These are phyloP conservation scores for Bombus affinis DNA, from an alignment of 1,140 invertebrate genomes.

Conservation along the genomic window DNA sequence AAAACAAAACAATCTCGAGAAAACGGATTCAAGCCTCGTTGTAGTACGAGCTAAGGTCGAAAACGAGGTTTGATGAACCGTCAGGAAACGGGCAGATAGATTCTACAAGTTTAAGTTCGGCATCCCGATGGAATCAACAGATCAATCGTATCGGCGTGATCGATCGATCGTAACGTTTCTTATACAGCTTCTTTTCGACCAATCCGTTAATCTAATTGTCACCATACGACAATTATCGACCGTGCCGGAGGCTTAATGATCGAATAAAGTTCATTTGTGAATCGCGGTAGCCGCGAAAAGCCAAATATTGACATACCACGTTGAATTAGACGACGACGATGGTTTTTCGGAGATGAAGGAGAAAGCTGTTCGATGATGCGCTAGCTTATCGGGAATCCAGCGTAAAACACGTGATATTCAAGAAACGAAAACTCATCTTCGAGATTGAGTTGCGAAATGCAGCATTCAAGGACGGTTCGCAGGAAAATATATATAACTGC, in stretches of 20 bases:
- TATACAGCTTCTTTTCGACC: no score
- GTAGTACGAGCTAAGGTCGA: neutral
- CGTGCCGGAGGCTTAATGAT: neutral
- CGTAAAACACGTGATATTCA: no score
- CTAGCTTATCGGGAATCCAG: no score
- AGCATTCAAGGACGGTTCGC: no score
- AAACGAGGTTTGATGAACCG: slow-evolving; percentile 44
- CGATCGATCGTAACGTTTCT: neutral
- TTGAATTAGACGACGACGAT: no score
- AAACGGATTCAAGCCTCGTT: neutral
- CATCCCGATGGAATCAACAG: neutral
- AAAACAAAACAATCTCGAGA: neutral
- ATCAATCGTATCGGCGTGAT: neutral
- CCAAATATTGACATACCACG: slow-evolving; percentile 20
- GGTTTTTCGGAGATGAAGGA: no score
- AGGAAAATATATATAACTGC: no score
- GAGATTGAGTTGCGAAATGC: no score
- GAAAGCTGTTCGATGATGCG: no score
- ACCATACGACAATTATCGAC: neutral
- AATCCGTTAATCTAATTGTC: neutral
- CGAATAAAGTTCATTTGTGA: neutral
- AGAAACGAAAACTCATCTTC: no score
- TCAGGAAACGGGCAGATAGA: slow-evolving; percentile 26
- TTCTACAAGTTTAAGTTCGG: neutral
- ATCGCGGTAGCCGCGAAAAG: slow-evolving; percentile 16